Conservation (phyloP, 2,888 invertebrate genomes). For the Blera fallax region DNA sequence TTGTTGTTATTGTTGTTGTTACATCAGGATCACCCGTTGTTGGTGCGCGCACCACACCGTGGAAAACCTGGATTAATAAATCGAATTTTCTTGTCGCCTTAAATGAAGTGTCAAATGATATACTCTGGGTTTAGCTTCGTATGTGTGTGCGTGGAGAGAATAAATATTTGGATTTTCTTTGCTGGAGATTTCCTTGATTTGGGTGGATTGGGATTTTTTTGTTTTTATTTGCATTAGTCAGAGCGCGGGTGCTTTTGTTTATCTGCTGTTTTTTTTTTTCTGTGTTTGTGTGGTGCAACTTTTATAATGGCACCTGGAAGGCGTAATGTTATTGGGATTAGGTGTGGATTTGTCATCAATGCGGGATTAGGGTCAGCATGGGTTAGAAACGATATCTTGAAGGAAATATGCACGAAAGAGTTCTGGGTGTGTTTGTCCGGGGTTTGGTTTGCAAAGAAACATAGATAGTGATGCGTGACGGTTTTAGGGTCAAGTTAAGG, state of each 20-base stretch:
- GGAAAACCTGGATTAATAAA: slow-evolving; percentile 65
- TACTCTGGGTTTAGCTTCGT: slow-evolving; percentile 18
- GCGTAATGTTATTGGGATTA: slow-evolving; percentile 64
- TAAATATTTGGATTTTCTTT: slow-evolving; percentile 69
- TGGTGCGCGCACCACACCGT: slow-evolving; percentile 14
- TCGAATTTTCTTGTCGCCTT: slow-evolving; percentile 74
- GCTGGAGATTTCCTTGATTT: slow-evolving; percentile 60
- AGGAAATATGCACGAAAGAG: neutral
- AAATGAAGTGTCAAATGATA: slow-evolving; percentile 81
- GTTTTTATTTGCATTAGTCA: slow-evolving; percentile 46
- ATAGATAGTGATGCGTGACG: neutral
- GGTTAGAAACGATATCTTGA: slow-evolving; percentile 47
- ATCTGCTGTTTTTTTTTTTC: neutral
- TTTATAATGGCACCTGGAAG: slow-evolving; percentile 58
- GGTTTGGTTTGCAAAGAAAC: neutral
- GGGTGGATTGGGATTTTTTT: slow-evolving; percentile 11
- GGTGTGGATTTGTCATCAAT: slow-evolving; percentile 71
- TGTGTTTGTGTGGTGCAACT: neutral
- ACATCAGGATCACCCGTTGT: slow-evolving; percentile 28
- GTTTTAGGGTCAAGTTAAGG: neutral
- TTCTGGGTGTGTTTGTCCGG: slow-evolving; percentile 9
- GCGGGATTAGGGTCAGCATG: slow-evolving; percentile 64
- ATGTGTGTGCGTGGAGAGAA: slow-evolving; percentile 48
- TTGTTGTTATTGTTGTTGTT: too few species aligned
- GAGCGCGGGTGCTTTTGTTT: slow-evolving; percentile 47